Conservation (phyloP, 2,888 invertebrate genomes). For the Erannis defoliaria region DNA sequence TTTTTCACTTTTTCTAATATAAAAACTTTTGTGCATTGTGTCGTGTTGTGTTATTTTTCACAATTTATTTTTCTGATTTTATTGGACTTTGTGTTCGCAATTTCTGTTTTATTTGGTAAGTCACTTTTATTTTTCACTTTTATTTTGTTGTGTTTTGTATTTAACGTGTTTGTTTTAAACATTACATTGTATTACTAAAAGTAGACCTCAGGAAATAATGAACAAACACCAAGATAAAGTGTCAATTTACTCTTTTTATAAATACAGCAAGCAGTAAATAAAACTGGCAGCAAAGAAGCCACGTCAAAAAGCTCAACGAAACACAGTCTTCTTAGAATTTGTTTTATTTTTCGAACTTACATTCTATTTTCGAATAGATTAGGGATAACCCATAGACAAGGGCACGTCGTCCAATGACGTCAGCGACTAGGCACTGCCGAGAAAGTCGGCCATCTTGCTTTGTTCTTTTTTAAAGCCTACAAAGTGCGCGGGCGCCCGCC, state of each 20-base stretch:
- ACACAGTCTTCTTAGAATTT: constrained; percentile 29
- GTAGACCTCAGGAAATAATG: background rate
- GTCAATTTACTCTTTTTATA: background rate
- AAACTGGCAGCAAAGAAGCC: constrained; percentile 11
- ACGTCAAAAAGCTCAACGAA: constrained; percentile 38
- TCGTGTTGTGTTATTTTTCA: constrained; percentile 79
- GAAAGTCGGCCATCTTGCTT: constrained; percentile 84
- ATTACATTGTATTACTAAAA: background rate
- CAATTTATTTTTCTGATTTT: constrained; percentile 63
- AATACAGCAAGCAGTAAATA: background rate
- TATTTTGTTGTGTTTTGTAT: constrained; percentile 35
- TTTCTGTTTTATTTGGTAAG: constrained; percentile 74
- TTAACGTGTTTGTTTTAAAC: constrained; percentile 1
- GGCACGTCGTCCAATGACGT: constrained; percentile 84
- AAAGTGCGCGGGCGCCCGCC: constrained; percentile 77
- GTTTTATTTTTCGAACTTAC: constrained; percentile 44
- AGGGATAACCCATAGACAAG: constrained; percentile 67
- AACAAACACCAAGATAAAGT: background rate
- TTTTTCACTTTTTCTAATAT: constrained; percentile 61
- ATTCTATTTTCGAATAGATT: constrained; percentile 53
- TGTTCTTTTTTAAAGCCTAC: constrained; percentile 83
- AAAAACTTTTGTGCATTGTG: constrained; percentile 80
- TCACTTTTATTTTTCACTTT: constrained; percentile 57
- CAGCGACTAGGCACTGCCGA: constrained; percentile 83
- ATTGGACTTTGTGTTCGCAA: constrained; percentile 77